Conservation (phyloP, 2,113 vertebrate species). For the Gobius niger region DNA sequence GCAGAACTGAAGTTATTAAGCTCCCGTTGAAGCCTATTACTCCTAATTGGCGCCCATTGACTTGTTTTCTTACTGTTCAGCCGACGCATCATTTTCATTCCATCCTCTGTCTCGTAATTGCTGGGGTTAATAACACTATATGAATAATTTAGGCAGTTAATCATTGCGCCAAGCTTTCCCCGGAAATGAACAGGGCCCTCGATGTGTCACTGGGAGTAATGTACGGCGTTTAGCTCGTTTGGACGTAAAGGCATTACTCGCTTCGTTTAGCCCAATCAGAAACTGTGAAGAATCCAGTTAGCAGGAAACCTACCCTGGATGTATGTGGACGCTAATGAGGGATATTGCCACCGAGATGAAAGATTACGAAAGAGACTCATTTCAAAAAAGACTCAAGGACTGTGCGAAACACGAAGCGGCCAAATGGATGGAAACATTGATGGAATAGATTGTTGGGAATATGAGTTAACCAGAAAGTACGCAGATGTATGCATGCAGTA, state of each 20-base stretch:
- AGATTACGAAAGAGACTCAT: neutral
- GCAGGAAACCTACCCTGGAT: neutral
- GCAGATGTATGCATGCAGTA: too few relatives aligned
- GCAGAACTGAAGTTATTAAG: slow-evolving; percentile 38
- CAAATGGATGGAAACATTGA: too few relatives aligned
- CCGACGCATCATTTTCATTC: slow-evolving; percentile 5
- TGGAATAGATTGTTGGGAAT: too few relatives aligned
- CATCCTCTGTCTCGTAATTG: neutral
- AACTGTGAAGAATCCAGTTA: neutral
- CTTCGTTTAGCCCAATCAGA: neutral
- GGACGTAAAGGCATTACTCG: neutral
- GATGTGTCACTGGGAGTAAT: neutral
- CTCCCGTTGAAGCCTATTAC: slow-evolving; percentile 13
- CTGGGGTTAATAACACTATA: slow-evolving; percentile 3
- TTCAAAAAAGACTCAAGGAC: too few relatives aligned
- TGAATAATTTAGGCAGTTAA: neutral
- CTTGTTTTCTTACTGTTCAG: neutral
- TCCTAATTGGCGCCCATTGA: slow-evolving; percentile 19
- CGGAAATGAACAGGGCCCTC: neutral
- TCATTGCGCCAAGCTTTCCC: neutral
- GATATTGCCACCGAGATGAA: neutral
- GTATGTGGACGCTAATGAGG: neutral
- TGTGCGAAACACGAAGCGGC: too few relatives aligned
- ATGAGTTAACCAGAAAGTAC: too few relatives aligned
- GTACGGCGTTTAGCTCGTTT: neutral